Conservation (phyloP, 2,113 vertebrate species). For the Muntiacus muntjak region DNA sequence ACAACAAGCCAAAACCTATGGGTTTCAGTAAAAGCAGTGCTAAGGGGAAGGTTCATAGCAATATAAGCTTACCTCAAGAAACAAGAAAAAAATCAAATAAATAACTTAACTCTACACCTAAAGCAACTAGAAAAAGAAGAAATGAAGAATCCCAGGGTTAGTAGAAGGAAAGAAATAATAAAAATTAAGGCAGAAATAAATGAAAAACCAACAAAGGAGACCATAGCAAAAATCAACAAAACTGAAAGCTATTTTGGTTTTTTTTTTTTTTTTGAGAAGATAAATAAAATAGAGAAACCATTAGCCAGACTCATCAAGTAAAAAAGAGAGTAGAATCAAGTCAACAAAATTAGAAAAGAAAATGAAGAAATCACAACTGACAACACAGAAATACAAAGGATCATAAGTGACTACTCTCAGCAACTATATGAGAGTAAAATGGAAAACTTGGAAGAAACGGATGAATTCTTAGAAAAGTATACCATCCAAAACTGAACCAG, state of each 20-base stretch:
- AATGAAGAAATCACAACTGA: not conserved
- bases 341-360: not conserved
- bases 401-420: not conserved
- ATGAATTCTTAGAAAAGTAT: not conserved
- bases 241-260: not conserved
- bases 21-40: not conserved
- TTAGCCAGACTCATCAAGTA: not conserved
- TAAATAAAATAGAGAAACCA: not conserved
- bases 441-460: not conserved
- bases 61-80: not conserved
- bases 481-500: not conserved
- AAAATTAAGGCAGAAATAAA: not conserved
- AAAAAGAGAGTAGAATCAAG: not conserved
- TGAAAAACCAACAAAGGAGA: not conserved
- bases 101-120: not conserved
- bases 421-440: not conserved
- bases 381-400: not conserved
- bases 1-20: not conserved
- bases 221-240: not conserved
- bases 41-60: not conserved
- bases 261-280: not conserved
- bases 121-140: not conserved
- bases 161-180: not conserved
- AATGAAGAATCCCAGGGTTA: not conserved
- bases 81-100: not conserved